These are phyloP conservation scores for Falco novaeseelandiae DNA, from an alignment of 2,797 vertebrate species.

Conservation along the genomic window DNA sequence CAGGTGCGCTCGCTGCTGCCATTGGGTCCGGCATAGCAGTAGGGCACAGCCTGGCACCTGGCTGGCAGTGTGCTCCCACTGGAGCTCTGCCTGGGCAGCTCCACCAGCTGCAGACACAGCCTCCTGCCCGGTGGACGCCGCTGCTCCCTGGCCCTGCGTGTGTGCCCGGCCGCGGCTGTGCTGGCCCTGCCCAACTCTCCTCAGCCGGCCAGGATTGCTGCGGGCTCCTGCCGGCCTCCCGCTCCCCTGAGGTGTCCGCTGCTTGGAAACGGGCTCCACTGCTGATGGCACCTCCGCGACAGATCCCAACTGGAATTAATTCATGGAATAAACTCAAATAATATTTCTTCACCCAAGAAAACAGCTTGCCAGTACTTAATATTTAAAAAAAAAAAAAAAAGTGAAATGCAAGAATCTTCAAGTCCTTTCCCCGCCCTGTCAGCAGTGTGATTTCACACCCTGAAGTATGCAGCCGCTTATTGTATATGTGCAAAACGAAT, in stretches of 20 bases:
- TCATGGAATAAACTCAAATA: background rate
- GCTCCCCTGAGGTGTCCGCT: background rate
- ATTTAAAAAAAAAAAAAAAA: background rate
- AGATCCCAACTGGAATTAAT: background rate
- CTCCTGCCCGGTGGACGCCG: background rate
- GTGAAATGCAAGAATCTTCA: background rate
- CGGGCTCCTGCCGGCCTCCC: background rate
- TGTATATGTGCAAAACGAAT: background rate
- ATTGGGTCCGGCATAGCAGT: rapidly evolving
- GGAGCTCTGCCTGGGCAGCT: background rate
- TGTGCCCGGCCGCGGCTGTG: background rate
- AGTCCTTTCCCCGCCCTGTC: background rate
- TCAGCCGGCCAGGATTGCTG: background rate
- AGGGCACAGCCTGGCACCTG: background rate
- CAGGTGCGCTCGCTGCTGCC: background rate
- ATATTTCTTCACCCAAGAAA: background rate
- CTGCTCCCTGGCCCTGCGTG: background rate
- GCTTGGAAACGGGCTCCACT: background rate
- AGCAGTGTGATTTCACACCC: background rate
- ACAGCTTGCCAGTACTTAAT: background rate
- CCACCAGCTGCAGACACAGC: too few relatives aligned
- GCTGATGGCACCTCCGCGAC: rapidly evolving
- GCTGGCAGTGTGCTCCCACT: background rate
- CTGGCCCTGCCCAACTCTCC: background rate
- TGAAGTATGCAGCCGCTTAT: background rate